These are phyloP conservation scores for Thrips palmi DNA, from an alignment of 1,140 invertebrate species.

Conservation along the genomic window DNA sequence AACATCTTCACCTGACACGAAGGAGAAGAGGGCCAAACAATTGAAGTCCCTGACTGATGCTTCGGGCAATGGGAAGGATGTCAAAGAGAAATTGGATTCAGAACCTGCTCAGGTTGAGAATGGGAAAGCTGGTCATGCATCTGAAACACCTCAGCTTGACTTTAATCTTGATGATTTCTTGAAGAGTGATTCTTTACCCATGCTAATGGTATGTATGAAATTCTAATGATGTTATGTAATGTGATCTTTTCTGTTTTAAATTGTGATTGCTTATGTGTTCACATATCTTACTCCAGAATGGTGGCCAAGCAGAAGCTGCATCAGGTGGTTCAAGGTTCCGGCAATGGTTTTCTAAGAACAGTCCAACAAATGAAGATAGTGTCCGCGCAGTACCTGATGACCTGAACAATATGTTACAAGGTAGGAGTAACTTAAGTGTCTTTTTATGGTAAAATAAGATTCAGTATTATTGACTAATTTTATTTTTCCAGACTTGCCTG, in stretches of 20 bases:
- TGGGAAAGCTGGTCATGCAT: background rate
- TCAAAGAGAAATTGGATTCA: background rate
- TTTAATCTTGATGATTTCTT: slow-evolving; percentile 59
- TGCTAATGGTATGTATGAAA: slow-evolving; percentile 31
- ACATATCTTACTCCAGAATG: slow-evolving; percentile 28
- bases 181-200: slow-evolving; percentile 40
- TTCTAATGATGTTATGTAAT: too few species aligned
- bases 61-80: too few species aligned
- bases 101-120: background rate
- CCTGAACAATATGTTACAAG: background rate
- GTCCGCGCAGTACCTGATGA: background rate
- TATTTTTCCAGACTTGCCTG: slow-evolving; percentile 20
- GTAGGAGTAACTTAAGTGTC: background rate
- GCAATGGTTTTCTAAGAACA: slow-evolving; percentile 41
- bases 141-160: slow-evolving; percentile 22
- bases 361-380: slow-evolving; percentile 21
- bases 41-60: too few species aligned
- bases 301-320: slow-evolving; percentile 25
- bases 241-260: too few species aligned
- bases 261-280: slow-evolving; percentile 8
- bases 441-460: background rate
- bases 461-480: background rate
- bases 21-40: too few species aligned
- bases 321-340: slow-evolving; percentile 37
- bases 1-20: too few species aligned